A percentile compares a stretch with the other conserved stretches of the same genome.
These are phyloP conservation scores for Myripristis murdjan DNA, from an alignment of 2,797 vertebrate species.

Conservation along the genomic window DNA sequence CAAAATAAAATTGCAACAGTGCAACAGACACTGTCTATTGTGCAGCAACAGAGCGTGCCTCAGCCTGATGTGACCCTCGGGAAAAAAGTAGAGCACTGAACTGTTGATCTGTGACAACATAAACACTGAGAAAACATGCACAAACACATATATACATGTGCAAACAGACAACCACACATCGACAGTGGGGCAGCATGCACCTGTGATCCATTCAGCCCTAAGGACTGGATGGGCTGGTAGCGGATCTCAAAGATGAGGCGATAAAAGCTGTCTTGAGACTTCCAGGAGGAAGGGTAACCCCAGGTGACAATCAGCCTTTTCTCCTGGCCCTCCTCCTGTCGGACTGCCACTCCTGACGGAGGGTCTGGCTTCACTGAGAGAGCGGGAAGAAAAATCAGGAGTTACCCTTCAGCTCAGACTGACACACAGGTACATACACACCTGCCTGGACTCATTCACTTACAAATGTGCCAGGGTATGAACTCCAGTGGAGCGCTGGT, in stretches of 20 bases:
- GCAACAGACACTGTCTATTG: no score
- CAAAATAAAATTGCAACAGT: not conserved
- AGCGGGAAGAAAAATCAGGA: not conserved
- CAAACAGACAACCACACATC: not conserved
- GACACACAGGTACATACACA: not conserved
- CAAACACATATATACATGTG: not conserved
- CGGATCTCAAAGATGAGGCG: conserved; percentile 86
- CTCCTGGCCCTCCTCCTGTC: conserved; percentile 31
- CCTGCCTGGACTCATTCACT: conserved; percentile 52
- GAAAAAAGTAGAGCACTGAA: not conserved
- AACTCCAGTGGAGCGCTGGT: conserved; percentile 71
- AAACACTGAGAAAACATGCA: conserved; percentile 8
- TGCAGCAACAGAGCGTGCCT: not conserved
- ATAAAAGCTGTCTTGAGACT: conserved; percentile 69
- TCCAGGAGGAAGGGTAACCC: conserved; percentile 88
- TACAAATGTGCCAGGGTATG: conserved; percentile 78
- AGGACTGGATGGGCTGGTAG: conserved; percentile 78
- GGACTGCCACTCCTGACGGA: conserved; percentile 81
- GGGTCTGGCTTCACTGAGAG: conserved; percentile 90
- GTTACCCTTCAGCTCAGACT: not conserved
- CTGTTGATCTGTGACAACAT: conserved; percentile 5
- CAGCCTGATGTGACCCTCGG: not conserved
- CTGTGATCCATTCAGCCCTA: conserved; percentile 36
- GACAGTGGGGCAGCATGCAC: conserved; percentile 35
- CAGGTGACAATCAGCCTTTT: conserved; percentile 85